These are phyloP conservation scores for Fragum fragum DNA, from an alignment of 2,888 invertebrate species.

Conservation along the genomic window DNA sequence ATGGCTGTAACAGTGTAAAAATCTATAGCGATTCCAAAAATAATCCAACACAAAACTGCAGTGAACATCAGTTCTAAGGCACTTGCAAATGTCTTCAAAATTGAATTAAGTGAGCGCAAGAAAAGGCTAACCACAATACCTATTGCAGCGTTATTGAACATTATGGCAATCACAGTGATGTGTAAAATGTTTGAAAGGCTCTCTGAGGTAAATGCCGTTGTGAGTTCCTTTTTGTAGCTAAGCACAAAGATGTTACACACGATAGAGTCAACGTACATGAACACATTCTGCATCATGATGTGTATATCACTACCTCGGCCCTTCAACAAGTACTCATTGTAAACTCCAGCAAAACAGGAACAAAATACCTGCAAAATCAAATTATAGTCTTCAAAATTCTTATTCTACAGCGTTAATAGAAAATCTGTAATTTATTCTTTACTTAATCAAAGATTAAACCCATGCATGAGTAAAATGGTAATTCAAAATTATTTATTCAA, in stretches of 20 bases:
- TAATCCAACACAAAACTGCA: constrained; percentile 93
- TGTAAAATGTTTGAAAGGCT: constrained; percentile 83
- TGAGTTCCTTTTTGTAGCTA: constrained; percentile 90
- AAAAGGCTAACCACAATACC: constrained; percentile 98
- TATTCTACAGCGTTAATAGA: no score
- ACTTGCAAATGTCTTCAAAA: constrained; percentile 98
- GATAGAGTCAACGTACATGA: constrained; percentile 98
- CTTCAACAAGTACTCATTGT: constrained; percentile 97
- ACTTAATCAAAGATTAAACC: no score
- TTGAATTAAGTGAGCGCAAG: constrained; percentile 96
- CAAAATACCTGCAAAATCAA: constrained; percentile 91
- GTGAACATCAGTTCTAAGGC: constrained; percentile 96
- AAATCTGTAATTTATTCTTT: no score
- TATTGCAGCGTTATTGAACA: constrained; percentile 95
- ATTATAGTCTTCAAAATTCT: no score
- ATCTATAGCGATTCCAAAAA: constrained; percentile 95
- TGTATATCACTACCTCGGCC: constrained; percentile 94
- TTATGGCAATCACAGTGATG: constrained; percentile 92
- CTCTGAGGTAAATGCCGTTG: constrained; percentile 89
- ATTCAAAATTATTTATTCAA: no score
- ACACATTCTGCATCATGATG: constrained; percentile 97
- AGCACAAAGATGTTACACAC: constrained; percentile 94
- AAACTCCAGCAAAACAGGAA: constrained; percentile 97
- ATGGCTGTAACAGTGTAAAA: constrained; percentile 94
- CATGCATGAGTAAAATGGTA: no score